Conservation (phyloP, 2,888 invertebrate genomes). For the Meteorus cinctellus region DNA sequence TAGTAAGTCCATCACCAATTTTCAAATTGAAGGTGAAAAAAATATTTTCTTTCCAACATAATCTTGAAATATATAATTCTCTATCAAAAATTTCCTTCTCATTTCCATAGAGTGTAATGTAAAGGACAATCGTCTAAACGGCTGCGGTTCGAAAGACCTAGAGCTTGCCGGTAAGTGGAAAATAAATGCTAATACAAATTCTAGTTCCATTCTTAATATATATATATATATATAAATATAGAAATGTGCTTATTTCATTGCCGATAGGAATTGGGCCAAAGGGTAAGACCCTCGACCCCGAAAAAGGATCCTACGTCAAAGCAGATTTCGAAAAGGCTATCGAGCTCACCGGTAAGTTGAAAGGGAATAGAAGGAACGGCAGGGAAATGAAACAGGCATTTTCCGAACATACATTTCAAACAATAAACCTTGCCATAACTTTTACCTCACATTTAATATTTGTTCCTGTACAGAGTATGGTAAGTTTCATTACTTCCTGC, state of each 20-base stretch:
- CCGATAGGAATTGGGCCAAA: conserved; percentile 76
- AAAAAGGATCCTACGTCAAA: conserved; percentile 81
- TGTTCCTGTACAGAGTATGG: conserved; percentile 81
- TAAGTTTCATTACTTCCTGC: conserved; percentile 90
- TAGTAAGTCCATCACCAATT: conserved; percentile 76
- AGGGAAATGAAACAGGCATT: too few relatives aligned
- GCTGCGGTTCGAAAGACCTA: conserved; percentile 83
- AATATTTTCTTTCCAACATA: neutral
- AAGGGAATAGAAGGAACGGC: neutral
- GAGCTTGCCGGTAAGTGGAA: conserved; percentile 76
- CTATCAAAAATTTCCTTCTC: conserved; percentile 33
- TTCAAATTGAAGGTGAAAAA: neutral
- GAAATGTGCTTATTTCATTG: conserved; percentile 20
- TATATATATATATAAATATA: neutral
- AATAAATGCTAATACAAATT: conserved; percentile 6
- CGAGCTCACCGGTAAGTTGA: conserved; percentile 82
- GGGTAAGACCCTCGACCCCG: conserved; percentile 78
- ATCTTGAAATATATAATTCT: conserved; percentile 8
- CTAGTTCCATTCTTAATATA: neutral
- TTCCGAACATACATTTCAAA: neutral
- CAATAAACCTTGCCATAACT: neutral
- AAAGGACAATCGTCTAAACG: conserved; percentile 89
- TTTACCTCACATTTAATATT: conserved; percentile 1
- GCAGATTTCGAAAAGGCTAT: conserved; percentile 93
- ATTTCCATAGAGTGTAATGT: conserved; percentile 86